Percentiles rank a stretch among this genome's conserved stretches.
phyloP scores from a whole-genome alignment of 2,797 vertebrate genomes.

The Staurois parvus region DNA sequence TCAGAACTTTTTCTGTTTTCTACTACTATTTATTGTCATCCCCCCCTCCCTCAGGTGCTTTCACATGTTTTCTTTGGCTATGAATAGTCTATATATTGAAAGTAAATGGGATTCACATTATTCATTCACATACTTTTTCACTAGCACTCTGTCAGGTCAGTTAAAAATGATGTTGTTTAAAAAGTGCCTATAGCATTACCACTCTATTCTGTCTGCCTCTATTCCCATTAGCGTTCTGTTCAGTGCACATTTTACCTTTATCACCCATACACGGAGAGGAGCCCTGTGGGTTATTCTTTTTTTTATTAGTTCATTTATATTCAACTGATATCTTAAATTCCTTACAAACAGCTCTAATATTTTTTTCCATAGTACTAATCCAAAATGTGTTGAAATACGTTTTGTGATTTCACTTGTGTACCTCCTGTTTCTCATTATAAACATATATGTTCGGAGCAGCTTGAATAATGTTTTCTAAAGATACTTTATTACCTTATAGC shows the following conservation, averaged over 20 bases:
- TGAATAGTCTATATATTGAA: conserved; percentile 42
- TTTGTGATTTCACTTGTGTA: background rate
- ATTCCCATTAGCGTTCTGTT: conserved; percentile 53
- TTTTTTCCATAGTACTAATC: conserved; percentile 1
- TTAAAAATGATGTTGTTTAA: conserved; percentile 56
- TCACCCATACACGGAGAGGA: conserved; percentile 47
- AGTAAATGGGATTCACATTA: conserved; percentile 46
- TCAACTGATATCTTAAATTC: conserved; percentile 29
- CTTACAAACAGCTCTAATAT: conserved; percentile 14
- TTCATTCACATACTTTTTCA: conserved; percentile 36
- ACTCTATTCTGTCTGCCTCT: conserved; percentile 44
- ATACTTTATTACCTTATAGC: background rate
- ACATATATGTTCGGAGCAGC: background rate
- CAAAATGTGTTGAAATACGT: background rate
- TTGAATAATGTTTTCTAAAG: background rate
- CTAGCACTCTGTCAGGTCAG: conserved; percentile 41
- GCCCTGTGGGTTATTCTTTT: conserved; percentile 42
- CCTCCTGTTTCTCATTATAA: background rate
- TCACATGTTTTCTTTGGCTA: conserved; percentile 25
- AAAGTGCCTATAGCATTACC: conserved; percentile 47
- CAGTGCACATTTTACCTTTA: conserved; percentile 52
- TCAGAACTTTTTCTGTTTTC: conserved; percentile 43
- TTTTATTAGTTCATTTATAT: conserved; percentile 51
- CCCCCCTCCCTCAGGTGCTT: conserved; percentile 37
- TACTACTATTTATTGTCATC: conserved; percentile 40